Evolutionary conservation across 2,888 invertebrate genomes (phyloP).

Genomic region (Lasioglossum oenotherae): DNA sequence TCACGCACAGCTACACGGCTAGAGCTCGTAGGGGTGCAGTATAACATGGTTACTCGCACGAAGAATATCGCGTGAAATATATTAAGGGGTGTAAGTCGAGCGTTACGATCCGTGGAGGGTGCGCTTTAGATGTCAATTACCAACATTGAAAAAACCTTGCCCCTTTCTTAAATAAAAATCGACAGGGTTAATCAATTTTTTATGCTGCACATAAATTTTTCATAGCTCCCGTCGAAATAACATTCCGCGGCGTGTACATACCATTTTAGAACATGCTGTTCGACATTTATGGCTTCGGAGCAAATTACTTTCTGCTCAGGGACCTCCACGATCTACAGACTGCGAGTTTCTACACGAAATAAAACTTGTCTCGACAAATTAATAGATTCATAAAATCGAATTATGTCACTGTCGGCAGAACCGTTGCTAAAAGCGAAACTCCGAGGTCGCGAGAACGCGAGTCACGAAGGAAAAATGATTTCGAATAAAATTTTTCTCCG

Average conservation of each 20-base stretch:
- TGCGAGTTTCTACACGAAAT: no score
- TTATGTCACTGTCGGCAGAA: background rate
- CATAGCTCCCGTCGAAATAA: background rate
- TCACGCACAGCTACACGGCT: constrained; percentile 25
- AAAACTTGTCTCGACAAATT: no score
- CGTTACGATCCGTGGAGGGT: background rate
- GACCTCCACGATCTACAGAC: no score
- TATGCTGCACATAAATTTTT: background rate
- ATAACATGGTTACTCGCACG: constrained; percentile 23
- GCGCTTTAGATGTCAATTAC: background rate
- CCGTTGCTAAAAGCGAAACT: background rate
- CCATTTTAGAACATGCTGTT: background rate
- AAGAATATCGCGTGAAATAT: constrained; percentile 16
- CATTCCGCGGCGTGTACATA: background rate
- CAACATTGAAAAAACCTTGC: background rate
- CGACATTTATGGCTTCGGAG: background rate
- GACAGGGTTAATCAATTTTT: background rate
- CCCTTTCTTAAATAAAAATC: background rate
- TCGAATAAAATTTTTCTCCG: background rate
- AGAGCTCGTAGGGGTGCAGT: background rate
- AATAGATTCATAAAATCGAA: no score
- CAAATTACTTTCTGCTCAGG: background rate
- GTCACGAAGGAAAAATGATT: background rate
- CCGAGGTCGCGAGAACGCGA: no score
- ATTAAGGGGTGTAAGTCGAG: constrained; percentile 16